Evolutionary conservation across 2,888 invertebrate species (phyloP).

Genomic region (Himalopsyche anomala): DNA sequence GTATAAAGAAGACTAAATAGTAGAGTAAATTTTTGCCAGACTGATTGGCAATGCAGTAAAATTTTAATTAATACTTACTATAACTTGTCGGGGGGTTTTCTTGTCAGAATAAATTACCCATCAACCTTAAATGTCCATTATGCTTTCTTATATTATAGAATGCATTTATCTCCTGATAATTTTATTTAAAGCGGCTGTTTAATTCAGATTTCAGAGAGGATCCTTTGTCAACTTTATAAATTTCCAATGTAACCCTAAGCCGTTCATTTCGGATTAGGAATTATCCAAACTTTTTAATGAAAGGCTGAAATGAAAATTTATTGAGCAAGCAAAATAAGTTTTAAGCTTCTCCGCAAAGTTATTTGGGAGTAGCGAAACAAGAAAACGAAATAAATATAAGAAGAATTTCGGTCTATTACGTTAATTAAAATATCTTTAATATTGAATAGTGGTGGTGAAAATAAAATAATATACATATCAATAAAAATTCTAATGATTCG

Average conservation of each 20-base stretch:
- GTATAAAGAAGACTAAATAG: too few relatives aligned
- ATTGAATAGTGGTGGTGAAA: background rate
- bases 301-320: slow-evolving; percentile 26
- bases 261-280: slow-evolving; percentile 18
- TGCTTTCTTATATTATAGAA: background rate
- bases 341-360: background rate
- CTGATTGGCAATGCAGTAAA: too few relatives aligned
- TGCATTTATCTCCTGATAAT: slow-evolving; percentile 7
- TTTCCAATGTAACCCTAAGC: slow-evolving; percentile 31
- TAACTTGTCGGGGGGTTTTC: too few relatives aligned
- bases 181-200: background rate
- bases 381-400: background rate
- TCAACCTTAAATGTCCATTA: too few relatives aligned
- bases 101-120: too few relatives aligned
- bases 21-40: too few relatives aligned
- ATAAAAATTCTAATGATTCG: too few relatives aligned
- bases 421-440: background rate
- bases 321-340: slow-evolving; percentile 26
- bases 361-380: background rate
- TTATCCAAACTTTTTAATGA: slow-evolving; percentile 34
- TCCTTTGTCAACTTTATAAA: slow-evolving; percentile 12
- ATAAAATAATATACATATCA: too few relatives aligned
- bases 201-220: background rate
- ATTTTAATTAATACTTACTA: too few relatives aligned
- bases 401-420: background rate